Evolutionary conservation across 1,140 invertebrate genomes (phyloP).

Genomic region (Camponotus floridanus): DNA sequence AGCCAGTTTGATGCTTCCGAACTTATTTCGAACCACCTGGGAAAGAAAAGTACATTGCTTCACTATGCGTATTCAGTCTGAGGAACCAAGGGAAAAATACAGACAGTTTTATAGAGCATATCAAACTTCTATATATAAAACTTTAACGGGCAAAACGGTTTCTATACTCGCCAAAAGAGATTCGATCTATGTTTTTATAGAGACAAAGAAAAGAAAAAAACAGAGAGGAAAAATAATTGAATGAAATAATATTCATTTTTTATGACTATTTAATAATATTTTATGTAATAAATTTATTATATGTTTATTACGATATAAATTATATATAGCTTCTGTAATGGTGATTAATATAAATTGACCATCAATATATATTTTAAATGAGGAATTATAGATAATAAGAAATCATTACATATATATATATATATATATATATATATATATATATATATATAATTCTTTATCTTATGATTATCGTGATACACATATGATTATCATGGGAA

Average conservation of each 20-base stretch:
- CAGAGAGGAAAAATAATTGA: not conserved
- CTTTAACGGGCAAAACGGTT: slow-evolving; percentile 42
- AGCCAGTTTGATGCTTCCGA: slow-evolving; percentile 25
- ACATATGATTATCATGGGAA: not conserved
- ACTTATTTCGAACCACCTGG: slow-evolving; percentile 54
- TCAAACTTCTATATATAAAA: slow-evolving; percentile 60
- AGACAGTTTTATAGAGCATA: slow-evolving; percentile 57
- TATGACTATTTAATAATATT: not conserved
- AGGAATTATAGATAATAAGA: not conserved
- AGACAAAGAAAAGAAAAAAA: not conserved
- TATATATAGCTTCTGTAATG: not conserved
- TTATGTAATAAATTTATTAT: not conserved
- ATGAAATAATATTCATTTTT: not conserved
- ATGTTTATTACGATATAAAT: not conserved
- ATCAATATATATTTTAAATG: slow-evolving; percentile 6
- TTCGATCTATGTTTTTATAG: not conserved
- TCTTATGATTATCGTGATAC: not conserved
- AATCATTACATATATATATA: not conserved
- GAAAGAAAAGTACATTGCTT: not conserved
- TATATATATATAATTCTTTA: not conserved
- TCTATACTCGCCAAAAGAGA: slow-evolving; percentile 40
- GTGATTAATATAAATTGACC: not conserved
- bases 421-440: too few relatives aligned
- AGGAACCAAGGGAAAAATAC: not conserved
- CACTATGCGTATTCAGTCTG: not conserved